Evolutionary conservation across 2,888 invertebrate genomes (phyloP).

Genomic region (Phengaris arion): DNA sequence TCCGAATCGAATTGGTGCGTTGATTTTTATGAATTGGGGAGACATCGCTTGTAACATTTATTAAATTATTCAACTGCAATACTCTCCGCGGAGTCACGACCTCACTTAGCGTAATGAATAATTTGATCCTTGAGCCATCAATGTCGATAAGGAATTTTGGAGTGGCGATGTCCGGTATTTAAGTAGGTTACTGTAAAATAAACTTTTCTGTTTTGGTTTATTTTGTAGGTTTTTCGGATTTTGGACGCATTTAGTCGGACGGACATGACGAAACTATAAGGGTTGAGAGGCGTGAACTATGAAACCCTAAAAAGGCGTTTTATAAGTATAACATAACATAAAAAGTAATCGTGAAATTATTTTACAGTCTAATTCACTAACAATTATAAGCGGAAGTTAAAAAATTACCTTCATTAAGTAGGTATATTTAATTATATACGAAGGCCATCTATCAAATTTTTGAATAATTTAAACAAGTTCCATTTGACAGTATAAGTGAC

Average conservation of each 20-base stretch:
- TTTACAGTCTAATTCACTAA: background rate
- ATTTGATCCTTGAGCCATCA: background rate
- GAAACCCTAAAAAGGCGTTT: background rate
- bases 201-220: no score
- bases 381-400: background rate
- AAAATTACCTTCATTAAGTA: background rate
- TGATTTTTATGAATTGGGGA: constrained; percentile 2
- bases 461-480: constrained; percentile 41
- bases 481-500: constrained; percentile 40
- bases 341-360: background rate
- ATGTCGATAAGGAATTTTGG: no score
- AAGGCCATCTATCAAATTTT: constrained; percentile 38
- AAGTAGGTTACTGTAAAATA: no score
- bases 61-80: background rate
- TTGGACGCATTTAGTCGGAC: no score
- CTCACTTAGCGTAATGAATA: background rate
- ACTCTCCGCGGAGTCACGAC: background rate
- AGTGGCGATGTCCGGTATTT: no score
- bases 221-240: no score
- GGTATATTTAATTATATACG: constrained; percentile 38
- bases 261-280: no score
- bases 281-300: no score
- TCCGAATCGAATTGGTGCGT: constrained; percentile 20
- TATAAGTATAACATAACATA: no score
- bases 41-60: background rate